phyloP scores from a whole-genome alignment of 2,888 invertebrate species.

The Meiosimyza platycephala region DNA sequence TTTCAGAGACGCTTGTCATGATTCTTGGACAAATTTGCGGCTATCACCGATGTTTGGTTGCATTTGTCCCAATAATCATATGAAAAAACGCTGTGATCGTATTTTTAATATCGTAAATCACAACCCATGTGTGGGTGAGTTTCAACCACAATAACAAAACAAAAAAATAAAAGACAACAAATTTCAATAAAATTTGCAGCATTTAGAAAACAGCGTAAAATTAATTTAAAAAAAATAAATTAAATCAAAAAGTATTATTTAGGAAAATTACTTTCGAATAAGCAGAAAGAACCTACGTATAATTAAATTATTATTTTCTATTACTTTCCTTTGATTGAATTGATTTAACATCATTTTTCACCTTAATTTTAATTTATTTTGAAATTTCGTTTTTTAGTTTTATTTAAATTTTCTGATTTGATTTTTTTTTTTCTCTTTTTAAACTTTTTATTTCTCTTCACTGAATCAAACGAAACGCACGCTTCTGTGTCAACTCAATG shows the following conservation, averaged over 20 bases:
- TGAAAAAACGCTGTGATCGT: constrained; percentile 87
- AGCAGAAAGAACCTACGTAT: neutral
- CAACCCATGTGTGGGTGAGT: constrained; percentile 94
- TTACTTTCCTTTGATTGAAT: neutral
- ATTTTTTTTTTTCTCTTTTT: constrained; percentile 27
- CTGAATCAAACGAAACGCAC: constrained; percentile 58
- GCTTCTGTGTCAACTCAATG: constrained; percentile 58
- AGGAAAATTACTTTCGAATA: neutral
- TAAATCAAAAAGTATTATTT: neutral
- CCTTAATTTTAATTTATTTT: constrained; percentile 15
- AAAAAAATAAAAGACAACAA: constrained; percentile 39
- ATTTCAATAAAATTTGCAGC: constrained; percentile 32
- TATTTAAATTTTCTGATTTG: constrained; percentile 30
- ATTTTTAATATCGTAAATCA: constrained; percentile 91
- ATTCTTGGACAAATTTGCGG: constrained; percentile 88
- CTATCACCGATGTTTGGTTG: constrained; percentile 92
- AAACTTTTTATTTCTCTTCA: constrained; percentile 29
- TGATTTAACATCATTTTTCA: neutral
- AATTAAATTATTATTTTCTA: neutral
- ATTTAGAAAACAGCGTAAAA: constrained; percentile 37
- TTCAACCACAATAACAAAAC: constrained; percentile 36
- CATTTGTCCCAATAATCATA: constrained; percentile 90
- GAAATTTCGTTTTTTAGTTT: constrained; percentile 37
- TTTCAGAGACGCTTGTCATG: constrained; percentile 83
- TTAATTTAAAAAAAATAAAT: neutral